phyloP scores from a whole-genome alignment of 2,797 vertebrate species.

The Choloepus didactylus region DNA sequence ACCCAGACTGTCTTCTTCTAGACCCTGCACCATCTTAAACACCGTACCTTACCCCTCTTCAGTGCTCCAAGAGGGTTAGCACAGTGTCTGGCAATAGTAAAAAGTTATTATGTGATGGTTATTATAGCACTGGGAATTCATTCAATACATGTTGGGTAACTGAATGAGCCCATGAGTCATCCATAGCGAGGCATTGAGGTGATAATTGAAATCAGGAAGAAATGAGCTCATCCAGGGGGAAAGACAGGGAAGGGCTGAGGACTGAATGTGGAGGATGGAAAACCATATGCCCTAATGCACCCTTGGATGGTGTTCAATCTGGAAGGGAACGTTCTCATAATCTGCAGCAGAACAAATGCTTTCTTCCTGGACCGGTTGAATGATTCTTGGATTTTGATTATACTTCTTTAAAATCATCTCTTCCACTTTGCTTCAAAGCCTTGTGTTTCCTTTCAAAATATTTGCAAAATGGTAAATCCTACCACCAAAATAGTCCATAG shows the following conservation, averaged over 20 bases:
- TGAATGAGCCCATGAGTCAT: conserved; percentile 43
- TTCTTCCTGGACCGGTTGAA: not conserved
- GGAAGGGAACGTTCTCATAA: conserved; percentile 40
- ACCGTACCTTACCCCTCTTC: not conserved
- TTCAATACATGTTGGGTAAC: conserved; percentile 22
- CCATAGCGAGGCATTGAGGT: not conserved
- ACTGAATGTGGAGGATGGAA: not conserved
- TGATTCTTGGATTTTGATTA: conserved; percentile 3
- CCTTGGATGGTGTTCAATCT: not conserved
- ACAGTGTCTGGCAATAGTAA: not conserved
- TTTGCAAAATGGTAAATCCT: conserved; percentile 71
- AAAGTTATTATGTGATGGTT: not conserved
- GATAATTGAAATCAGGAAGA: conserved; percentile 64
- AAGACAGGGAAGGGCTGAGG: not conserved
- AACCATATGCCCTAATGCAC: not conserved
- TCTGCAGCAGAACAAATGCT: conserved; percentile 23
- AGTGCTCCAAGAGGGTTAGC: not conserved
- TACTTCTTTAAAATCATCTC: conserved; percentile 58
- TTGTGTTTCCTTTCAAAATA: conserved; percentile 72
- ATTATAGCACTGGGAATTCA: not conserved
- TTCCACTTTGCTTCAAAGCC: conserved; percentile 62
- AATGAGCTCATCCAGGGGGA: conserved; percentile 48
- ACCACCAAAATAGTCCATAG: conserved; percentile 72
- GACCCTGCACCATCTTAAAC: not conserved
- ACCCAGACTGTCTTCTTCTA: not conserved